phyloP scores from a whole-genome alignment of 2,888 invertebrate species.

The Cacoxenus indagator region DNA sequence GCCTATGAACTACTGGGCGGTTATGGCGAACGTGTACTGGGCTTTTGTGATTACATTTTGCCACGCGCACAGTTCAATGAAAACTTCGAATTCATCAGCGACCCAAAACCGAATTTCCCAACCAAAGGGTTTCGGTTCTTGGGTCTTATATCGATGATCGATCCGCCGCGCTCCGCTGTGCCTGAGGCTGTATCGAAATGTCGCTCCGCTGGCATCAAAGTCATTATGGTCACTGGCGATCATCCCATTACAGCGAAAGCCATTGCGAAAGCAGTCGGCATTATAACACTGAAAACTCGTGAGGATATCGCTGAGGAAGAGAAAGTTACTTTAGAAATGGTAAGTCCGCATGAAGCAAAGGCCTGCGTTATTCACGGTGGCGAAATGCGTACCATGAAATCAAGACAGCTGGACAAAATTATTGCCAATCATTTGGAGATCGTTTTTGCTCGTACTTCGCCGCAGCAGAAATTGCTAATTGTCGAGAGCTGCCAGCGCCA shows the following conservation, averaged over 20 bases:
- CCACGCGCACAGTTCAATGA: conserved; percentile 91
- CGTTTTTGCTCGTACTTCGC: conserved; percentile 94
- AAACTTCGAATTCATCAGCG: conserved; percentile 90
- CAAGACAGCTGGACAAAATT: conserved; percentile 90
- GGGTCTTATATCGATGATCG: conserved; percentile 97
- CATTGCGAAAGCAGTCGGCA: conserved; percentile 92
- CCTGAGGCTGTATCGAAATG: conserved; percentile 97
- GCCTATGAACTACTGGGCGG: conserved; percentile 91
- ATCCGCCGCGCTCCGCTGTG: conserved; percentile 95
- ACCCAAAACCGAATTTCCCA: conserved; percentile 64
- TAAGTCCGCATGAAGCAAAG: conserved; percentile 89
- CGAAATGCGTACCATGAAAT: conserved; percentile 87
- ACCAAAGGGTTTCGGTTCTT: conserved; percentile 87
- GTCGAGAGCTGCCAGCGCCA: conserved; percentile 92
- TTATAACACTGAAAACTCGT: conserved; percentile 91
- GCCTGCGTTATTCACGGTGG: conserved; percentile 90
- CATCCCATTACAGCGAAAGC: conserved; percentile 95
- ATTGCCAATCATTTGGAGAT: conserved; percentile 93
- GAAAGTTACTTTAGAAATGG: conserved; percentile 88
- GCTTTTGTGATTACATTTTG: conserved; percentile 91
- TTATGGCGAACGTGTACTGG: conserved; percentile 89
- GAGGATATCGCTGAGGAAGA: conserved; percentile 92
- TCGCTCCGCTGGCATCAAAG: conserved; percentile 95
- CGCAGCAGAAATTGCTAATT: conserved; percentile 93
- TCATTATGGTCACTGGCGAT: conserved; percentile 95